Percentiles rank a stretch among this genome's conserved stretches.
These are phyloP conservation scores for Gadus macrocephalus DNA, from an alignment of 2,113 vertebrate genomes.

Conservation along the genomic window DNA sequence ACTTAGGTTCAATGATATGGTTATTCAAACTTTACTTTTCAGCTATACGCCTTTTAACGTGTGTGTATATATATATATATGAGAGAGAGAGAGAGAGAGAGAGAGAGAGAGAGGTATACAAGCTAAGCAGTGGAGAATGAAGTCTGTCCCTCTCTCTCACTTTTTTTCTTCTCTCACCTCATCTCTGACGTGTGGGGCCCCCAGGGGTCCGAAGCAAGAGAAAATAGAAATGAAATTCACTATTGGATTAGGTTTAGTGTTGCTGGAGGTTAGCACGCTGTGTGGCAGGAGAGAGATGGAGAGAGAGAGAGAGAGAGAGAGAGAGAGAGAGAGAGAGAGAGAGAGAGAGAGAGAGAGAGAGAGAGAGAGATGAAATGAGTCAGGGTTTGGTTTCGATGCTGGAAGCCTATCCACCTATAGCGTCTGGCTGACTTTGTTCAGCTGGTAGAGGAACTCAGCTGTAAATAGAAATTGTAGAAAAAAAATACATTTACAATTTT, in stretches of 20 bases:
- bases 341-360: conserved; percentile 26
- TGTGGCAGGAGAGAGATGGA: conserved; percentile 40
- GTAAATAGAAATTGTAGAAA: no score
- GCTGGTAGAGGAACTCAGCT: no score
- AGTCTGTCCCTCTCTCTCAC: conserved; percentile 19
- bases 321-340: conserved; percentile 26
- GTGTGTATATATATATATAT: background rate
- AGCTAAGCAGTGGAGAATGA: conserved; percentile 43
- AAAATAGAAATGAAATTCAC: conserved; percentile 48
- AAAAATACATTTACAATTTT: conserved; percentile 3
- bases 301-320: conserved; percentile 28
- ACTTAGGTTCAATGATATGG: no score
- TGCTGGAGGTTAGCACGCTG: conserved; percentile 25
- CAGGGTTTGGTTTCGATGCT: conserved; percentile 26
- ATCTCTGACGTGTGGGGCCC: conserved; percentile 23
- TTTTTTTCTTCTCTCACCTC: conserved; percentile 6
- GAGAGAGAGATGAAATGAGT: conserved; percentile 17
- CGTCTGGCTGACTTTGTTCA: no score
- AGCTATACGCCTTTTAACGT: no score
- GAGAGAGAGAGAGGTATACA: conserved; percentile 16
- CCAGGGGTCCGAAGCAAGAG: conserved; percentile 24
- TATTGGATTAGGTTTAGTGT: conserved; percentile 44
- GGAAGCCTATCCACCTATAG: background rate
- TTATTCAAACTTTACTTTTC: no score
- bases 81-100: conserved; percentile 31